Conservation (phyloP, 2,888 invertebrate species). For the Eristalis pertinax region DNA sequence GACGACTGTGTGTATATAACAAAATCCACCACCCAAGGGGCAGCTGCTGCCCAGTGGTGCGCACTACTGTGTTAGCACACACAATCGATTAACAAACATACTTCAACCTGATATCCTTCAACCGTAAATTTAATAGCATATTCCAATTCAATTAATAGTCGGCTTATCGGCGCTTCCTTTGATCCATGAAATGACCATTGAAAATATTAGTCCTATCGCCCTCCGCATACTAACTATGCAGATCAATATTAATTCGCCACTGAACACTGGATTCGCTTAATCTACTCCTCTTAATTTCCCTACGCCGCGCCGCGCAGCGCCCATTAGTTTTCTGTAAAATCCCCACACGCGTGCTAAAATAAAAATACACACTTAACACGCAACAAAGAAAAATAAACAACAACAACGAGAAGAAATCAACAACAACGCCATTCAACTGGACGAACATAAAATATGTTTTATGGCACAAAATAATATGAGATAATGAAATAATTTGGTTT, state of each 20-base stretch:
- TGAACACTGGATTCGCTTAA: constrained; percentile 18
- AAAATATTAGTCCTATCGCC: constrained; percentile 9
- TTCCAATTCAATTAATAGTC: constrained; percentile 18
- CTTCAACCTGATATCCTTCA: not conserved
- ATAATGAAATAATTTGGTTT: constrained; percentile 68
- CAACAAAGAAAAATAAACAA: not conserved
- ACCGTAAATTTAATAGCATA: constrained; percentile 1
- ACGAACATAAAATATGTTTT: constrained; percentile 46
- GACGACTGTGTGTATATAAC: not conserved
- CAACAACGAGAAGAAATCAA: constrained; percentile 10
- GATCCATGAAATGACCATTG: constrained; percentile 15
- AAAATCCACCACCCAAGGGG: not conserved
- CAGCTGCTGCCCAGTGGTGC: not conserved
- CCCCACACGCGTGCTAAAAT: constrained; percentile 29
- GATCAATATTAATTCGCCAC: not conserved
- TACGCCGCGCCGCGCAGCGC: not conserved
- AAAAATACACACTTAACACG: constrained; percentile 2
- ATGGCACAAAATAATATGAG: constrained; percentile 40
- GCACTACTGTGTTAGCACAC: not conserved
- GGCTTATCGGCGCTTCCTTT: not conserved
- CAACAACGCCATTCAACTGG: not conserved
- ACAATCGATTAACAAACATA: not conserved
- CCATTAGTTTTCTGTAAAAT: constrained; percentile 41
- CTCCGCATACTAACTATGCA: not conserved
- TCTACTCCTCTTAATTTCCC: constrained; percentile 29